Evolutionary conservation across 2,113 vertebrate species (phyloP).

Genomic region (Sciurus niger): DNA sequence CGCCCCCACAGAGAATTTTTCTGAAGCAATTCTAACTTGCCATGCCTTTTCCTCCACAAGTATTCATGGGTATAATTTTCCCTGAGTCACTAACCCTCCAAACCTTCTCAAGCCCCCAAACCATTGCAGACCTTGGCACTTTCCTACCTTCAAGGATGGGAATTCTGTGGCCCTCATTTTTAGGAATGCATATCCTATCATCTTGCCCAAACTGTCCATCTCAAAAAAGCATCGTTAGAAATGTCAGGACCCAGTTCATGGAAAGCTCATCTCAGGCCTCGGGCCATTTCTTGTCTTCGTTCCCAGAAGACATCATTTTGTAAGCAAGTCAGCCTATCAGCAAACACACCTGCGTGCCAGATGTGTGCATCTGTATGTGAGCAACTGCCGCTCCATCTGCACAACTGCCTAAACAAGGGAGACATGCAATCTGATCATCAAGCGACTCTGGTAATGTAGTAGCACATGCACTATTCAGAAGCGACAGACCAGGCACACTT

Average conservation of each 20-base stretch:
- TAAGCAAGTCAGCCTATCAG: conserved; percentile 27
- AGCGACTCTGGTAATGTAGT: neutral
- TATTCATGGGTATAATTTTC: neutral
- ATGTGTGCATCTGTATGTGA: conserved; percentile 65
- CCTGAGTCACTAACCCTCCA: neutral
- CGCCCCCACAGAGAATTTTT: neutral
- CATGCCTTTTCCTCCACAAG: neutral
- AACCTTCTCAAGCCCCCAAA: neutral
- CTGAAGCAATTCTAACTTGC: neutral
- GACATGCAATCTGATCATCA: neutral
- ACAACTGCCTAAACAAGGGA: conserved; percentile 41
- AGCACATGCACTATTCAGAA: conserved; percentile 27
- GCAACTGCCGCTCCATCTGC: conserved; percentile 72
- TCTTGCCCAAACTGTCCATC: neutral
- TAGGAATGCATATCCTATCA: neutral
- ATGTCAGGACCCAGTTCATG: neutral
- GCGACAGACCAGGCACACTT: neutral
- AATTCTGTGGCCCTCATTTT: neutral
- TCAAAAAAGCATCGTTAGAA: conserved; percentile 18
- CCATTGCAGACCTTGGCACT: neutral
- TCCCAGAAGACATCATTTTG: conserved; percentile 61
- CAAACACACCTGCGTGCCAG: conserved; percentile 73
- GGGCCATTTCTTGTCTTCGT: neutral
- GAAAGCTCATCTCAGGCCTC: neutral
- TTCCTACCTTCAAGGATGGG: neutral